These are phyloP conservation scores for Tokudaia muenninki DNA, from an alignment of 2,797 vertebrate species.

Conservation along the genomic window DNA sequence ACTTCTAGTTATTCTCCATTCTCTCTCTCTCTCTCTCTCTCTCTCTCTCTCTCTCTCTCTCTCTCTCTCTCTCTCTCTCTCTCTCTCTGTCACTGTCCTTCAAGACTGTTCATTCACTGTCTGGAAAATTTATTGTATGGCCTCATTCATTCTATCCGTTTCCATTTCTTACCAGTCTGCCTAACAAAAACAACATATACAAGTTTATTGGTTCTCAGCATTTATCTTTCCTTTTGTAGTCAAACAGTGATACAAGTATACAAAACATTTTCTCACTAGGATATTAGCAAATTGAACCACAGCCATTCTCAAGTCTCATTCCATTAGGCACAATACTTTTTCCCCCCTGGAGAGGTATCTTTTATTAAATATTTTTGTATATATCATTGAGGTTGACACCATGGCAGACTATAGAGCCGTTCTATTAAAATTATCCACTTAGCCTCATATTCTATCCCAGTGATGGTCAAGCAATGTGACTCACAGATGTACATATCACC, in stretches of 20 bases:
- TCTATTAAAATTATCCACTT: background rate
- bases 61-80: background rate
- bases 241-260: background rate
- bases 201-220: background rate
- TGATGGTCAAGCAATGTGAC: background rate
- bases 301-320: background rate
- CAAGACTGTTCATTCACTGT: background rate
- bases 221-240: background rate
- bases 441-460: background rate
- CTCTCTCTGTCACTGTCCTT: background rate
- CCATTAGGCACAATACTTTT: background rate
- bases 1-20: background rate
- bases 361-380: constrained; percentile 33
- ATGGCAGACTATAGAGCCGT: background rate
- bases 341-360: background rate
- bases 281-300: background rate
- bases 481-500: background rate
- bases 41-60: no score
- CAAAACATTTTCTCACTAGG: background rate
- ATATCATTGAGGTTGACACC: background rate
- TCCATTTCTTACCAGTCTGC: background rate
- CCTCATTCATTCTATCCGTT: background rate
- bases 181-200: background rate
- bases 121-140: background rate
- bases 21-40: no score